phyloP scores from a whole-genome alignment of 37 sponge, comb jelly and placozoan species.

The Lycopodina hypogea region DNA sequence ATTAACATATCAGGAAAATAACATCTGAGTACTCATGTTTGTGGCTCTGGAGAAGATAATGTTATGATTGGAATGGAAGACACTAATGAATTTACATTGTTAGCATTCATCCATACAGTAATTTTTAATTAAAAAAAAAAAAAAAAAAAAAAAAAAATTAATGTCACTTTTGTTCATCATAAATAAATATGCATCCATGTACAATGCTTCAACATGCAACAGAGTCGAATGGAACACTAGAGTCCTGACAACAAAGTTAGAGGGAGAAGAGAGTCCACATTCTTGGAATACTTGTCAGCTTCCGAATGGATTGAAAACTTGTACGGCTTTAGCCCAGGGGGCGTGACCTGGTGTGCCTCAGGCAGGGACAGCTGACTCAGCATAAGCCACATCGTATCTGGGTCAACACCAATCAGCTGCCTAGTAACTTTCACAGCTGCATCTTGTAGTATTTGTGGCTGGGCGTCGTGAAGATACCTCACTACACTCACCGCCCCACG shows the following conservation, averaged over 20 bases:
- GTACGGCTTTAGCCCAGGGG: constrained; percentile 46
- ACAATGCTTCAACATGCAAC: too few relatives aligned
- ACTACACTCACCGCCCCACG: constrained; percentile 33
- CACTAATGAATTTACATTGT: too few relatives aligned
- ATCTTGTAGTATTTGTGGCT: constrained; percentile 42
- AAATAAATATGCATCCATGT: too few relatives aligned
- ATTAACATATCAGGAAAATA: too few relatives aligned
- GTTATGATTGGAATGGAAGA: too few relatives aligned
- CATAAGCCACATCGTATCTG: constrained; percentile 55
- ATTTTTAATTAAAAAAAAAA: too few relatives aligned
- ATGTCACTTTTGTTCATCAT: too few relatives aligned
- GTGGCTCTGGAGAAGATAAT: too few relatives aligned
- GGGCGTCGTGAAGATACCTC: constrained; percentile 41
- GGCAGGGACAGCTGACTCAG: constrained; percentile 38
- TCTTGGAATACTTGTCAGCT: not conserved
- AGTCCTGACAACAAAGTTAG: not conserved
- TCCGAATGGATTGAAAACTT: not conserved
- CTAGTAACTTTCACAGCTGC: constrained; percentile 11
- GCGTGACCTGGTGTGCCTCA: not conserved
- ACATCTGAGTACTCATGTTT: too few relatives aligned
- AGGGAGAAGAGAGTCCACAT: constrained; percentile 1
- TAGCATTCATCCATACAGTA: too few relatives aligned
- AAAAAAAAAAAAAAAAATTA: too few relatives aligned
- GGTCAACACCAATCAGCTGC: constrained; percentile 3
- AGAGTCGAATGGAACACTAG: too few relatives aligned